Percentiles rank a stretch among this genome's conserved stretches.
Evolutionary conservation across 2,797 vertebrate genomes (phyloP).

Genomic region (Centroberyx gerrardi): DNA sequence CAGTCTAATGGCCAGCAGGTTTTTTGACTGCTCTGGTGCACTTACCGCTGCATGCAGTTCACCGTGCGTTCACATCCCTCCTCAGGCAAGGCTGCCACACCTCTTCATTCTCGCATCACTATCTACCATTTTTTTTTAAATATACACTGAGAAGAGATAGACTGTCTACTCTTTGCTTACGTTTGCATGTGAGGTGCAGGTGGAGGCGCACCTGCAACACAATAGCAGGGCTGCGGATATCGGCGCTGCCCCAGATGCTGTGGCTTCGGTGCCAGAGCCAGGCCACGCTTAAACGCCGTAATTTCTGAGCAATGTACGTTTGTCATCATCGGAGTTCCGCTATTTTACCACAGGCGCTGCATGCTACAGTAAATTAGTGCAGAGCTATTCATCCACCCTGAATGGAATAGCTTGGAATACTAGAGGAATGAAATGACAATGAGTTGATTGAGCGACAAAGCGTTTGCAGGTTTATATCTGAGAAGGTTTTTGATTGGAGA

Average conservation of each 20-base stretch:
- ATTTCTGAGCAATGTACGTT: conserved; percentile 24
- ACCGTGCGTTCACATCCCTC: neutral
- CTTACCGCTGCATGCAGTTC: neutral
- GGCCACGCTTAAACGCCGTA: neutral
- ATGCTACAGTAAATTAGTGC: too few species aligned
- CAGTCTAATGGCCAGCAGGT: conserved; percentile 3
- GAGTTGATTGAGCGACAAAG: too few species aligned
- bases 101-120: neutral
- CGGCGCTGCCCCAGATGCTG: conserved; percentile 9
- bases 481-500: too few species aligned
- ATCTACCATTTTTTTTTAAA: too few species aligned
- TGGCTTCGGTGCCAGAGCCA: neutral
- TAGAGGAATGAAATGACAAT: too few species aligned
- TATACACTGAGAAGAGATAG: neutral
- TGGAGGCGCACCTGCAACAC: conserved; percentile 31
- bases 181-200: conserved; percentile 1
- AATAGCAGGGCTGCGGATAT: conserved; percentile 8
- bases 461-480: too few species aligned
- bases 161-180: neutral
- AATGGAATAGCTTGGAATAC: too few species aligned
- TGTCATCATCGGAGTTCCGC: too few species aligned
- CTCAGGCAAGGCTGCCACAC: neutral
- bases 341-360: too few species aligned
- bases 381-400: too few species aligned
- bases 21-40: neutral